phyloP scores from a whole-genome alignment of 2,888 invertebrate species.

The Drosophila atripex region DNA sequence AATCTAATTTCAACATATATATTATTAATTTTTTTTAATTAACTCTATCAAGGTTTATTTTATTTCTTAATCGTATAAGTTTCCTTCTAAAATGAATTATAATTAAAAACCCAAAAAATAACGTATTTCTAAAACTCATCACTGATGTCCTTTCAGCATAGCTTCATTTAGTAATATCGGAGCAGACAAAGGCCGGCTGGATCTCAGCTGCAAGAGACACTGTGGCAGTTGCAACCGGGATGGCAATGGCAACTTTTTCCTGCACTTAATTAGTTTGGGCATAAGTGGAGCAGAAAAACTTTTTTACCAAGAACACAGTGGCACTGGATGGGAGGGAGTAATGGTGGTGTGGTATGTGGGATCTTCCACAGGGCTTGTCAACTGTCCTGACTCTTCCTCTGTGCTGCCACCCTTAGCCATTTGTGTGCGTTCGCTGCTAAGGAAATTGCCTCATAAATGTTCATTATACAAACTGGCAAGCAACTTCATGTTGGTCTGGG shows the following conservation, averaged over 20 bases:
- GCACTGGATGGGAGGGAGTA: neutral
- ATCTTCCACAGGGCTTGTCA: constrained; percentile 60
- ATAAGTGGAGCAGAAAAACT: constrained; percentile 79
- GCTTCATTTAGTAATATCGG: constrained; percentile 41
- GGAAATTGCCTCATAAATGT: constrained; percentile 80
- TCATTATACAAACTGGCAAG: constrained; percentile 73
- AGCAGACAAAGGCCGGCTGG: constrained; percentile 35
- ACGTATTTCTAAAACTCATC: neutral
- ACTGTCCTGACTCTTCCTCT: constrained; percentile 43
- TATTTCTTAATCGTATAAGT: too few relatives aligned
- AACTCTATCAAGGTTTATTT: too few relatives aligned
- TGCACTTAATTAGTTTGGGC: constrained; percentile 80
- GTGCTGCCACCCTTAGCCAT: constrained; percentile 24
- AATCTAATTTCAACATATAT: too few relatives aligned
- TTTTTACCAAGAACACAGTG: constrained; percentile 47
- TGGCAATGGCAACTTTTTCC: constrained; percentile 79
- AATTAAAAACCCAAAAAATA: too few relatives aligned
- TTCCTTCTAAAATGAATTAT: too few relatives aligned
- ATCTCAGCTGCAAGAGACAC: constrained; percentile 20
- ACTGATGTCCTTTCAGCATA: constrained; percentile 6
- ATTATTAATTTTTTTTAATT: too few relatives aligned
- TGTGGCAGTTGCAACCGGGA: constrained; percentile 62
- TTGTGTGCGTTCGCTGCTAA: constrained; percentile 59
- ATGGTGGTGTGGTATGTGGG: neutral
- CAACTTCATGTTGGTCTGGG: constrained; percentile 22